Evolutionary conservation across 2,113 vertebrate species (phyloP), one percentile per base, ranked within the genome.

Genomic region (Tyrannus savana): DNA sequence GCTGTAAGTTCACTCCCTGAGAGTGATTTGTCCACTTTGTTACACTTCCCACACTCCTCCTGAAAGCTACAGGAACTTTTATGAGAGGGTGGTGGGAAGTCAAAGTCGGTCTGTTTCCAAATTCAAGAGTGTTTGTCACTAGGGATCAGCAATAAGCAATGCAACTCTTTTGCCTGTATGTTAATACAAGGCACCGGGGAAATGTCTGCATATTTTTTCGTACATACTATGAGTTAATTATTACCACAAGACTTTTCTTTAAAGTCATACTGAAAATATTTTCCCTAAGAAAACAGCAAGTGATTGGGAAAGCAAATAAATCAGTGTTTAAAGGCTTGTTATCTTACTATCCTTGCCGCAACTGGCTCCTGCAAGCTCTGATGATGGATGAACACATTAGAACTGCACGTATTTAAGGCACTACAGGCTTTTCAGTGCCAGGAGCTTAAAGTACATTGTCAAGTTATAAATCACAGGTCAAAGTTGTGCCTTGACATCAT

Each of bases 371-470:
- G 60, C 95, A 78, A 68, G 79, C 76, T 90, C 86, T 89, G 76
- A 41, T 96, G 96, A 97, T 95, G 90, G 90, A 96, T 96, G 96
- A 94, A 77, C 90, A 53, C 86, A 87, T 95, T 93, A 96, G 88
- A 93, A 77, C 88, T 93, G 83, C 88, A 94, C 16, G 27, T 94
- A 94, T 95, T 96, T 82, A 89, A 95, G 87, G 87, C 95, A 75
- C 92, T 95, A 67, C 83, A 86, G 83, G 67, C 84, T 93, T 81
- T 94, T 81, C 83, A 89, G 76, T 95, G 90, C 96, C 95, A 94
- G 92, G 73, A 96, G 93, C 86, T 84, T 93, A 79, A 94, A 96
- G 85, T 88, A 94, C 64, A 56, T 86, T 93, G 90, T 93, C 79
- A 89, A 94, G 88, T 84, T 90, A 89, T 94, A 95, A 96, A 97